Base-by-base conservation (phyloP, 2,113 vertebrate species). In the Albula glossodonta region DNA sequence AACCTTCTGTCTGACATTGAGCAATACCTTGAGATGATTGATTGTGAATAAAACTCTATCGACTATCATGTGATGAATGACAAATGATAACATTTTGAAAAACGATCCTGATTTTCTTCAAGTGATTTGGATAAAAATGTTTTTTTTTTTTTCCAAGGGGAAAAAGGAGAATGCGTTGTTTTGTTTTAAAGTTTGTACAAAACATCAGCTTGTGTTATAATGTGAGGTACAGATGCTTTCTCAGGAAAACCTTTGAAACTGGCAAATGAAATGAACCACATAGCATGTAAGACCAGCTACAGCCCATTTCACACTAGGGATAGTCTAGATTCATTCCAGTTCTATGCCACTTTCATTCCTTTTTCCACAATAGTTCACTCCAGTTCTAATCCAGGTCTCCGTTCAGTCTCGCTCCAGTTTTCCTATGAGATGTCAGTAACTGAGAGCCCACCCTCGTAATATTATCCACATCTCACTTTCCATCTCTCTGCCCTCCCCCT, bases 1-100 rank as follows among this genome's bases (percentile, higher is more conserved):
- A 93, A 93, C 90, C 91, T 93, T 93, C 92, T 87, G 88, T 90
- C 90, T 93, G 93, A 93, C 94, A 94, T 87, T 86, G 90, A 79
- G 80, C 83, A 88, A 91, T 91, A 91, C 91, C 92, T 91, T 91
- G 86, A 77, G 2, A 88, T 94, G 94, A 95, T 93, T 93, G 94
- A 95, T 94, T 79, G 89, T 83, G 77, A 82, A 86, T 88, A 88
- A 89, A 87, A 89, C 82, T 78, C 86, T 89, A 89, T 93, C 90
- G 90, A 92, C 93, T 93, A 90, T 87, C 53, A 48, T 88, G 88
- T 87, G 83, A 86, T 91, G 93, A 92, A 93, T 89, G 90, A 90
- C 83, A 91, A 92, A 91, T 87, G 88, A 90, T 90, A 90, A 91
- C 57, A 4, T 87, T 91, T 90, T 91, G 86, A 92, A 91, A 91